Evolutionary conservation across 2,797 vertebrate species (phyloP).

Genomic region (Spheniscus humboldti): DNA sequence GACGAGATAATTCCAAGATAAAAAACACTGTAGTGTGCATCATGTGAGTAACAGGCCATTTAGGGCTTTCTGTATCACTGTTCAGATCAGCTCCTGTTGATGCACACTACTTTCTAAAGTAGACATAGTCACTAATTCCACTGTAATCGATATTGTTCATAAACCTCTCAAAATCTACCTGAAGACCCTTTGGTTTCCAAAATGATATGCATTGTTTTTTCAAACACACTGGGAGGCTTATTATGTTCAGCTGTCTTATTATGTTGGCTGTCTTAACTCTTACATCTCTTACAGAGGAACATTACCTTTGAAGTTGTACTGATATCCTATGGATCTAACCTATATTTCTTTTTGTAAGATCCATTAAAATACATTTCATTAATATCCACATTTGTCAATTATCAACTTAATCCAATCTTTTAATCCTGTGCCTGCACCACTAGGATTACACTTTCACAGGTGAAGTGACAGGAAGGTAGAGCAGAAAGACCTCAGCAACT

Average conservation of each 20-base stretch:
- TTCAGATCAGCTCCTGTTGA: neutral
- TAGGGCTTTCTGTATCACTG: neutral
- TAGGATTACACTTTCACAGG: neutral
- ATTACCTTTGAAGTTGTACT: neutral
- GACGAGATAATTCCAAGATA: neutral
- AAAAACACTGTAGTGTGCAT: neutral
- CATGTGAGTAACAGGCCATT: neutral
- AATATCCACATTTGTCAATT: neutral
- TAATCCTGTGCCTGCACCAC: neutral
- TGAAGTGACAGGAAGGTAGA: neutral
- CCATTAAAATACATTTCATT: neutral
- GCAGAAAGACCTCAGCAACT: neutral
- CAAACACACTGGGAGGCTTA: neutral
- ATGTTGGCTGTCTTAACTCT: neutral
- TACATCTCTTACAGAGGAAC: neutral
- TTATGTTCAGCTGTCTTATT: neutral
- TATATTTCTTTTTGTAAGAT: neutral
- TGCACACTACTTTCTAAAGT: neutral
- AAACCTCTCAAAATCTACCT: neutral
- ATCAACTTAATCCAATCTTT: neutral
- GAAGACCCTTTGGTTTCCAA: neutral
- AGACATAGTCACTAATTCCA: neutral
- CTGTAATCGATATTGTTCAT: accelerated
- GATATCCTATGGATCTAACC: neutral
- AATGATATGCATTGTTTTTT: neutral